phyloP scores from a whole-genome alignment of 2,888 invertebrate genomes.

The Ectemnius cavifrons region DNA sequence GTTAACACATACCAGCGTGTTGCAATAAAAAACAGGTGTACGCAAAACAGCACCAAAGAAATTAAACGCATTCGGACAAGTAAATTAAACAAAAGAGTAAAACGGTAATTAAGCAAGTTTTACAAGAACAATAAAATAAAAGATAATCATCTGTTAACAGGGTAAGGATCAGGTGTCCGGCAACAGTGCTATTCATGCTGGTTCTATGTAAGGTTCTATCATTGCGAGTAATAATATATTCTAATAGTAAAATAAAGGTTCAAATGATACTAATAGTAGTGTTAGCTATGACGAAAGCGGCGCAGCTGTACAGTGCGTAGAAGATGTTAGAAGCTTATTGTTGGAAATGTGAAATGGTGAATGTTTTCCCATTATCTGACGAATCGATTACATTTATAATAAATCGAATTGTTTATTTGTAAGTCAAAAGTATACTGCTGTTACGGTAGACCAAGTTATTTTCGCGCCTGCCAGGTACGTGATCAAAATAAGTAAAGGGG shows the following conservation, averaged over 20 bases:
- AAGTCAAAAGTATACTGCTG: too few species aligned
- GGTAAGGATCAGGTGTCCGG: conserved; percentile 38
- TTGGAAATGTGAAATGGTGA: too few species aligned
- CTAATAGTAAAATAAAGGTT: conserved; percentile 42
- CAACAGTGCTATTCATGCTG: conserved; percentile 24
- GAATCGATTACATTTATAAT: too few species aligned
- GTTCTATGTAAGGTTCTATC: conserved; percentile 34
- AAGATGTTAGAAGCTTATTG: too few species aligned
- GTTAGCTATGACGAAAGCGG: conserved; percentile 19
- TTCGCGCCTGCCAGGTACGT: too few species aligned
- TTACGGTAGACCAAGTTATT: too few species aligned
- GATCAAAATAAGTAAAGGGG: too few species aligned
- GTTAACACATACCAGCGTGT: conserved; percentile 20
- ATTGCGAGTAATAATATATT: conserved; percentile 46
- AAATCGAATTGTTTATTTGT: too few species aligned
- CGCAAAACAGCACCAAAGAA: conserved; percentile 42
- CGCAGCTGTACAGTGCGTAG: too few species aligned
- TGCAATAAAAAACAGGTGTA: conserved; percentile 18
- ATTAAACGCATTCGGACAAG: conserved; percentile 43
- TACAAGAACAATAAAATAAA: conserved; percentile 53
- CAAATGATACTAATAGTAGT: conserved; percentile 29
- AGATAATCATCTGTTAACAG: conserved; percentile 49
- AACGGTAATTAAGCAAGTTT: conserved; percentile 37
- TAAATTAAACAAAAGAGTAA: conserved; percentile 34
- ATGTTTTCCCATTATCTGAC: not conserved